phyloP scores from a whole-genome alignment of 1,140 invertebrate species.

The Phymorhynchus buccinoides region DNA sequence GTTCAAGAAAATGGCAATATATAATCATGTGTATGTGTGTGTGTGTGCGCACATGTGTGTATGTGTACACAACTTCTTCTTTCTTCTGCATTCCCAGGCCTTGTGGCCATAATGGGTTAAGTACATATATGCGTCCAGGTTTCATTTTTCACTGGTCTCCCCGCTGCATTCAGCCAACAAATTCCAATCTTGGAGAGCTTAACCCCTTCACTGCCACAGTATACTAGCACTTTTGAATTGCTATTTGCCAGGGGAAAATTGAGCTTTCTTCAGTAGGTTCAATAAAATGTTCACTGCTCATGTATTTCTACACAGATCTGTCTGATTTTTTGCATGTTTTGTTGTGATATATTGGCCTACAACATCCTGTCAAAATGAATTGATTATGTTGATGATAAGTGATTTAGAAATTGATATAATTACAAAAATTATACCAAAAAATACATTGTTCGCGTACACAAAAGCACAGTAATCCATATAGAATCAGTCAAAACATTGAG shows the following conservation, averaged over 20 bases:
- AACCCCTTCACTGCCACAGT: slow-evolving; percentile 8
- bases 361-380: background rate
- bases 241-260: background rate
- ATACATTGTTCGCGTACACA: background rate
- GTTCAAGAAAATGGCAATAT: background rate
- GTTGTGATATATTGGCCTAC: background rate
- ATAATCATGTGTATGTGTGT: background rate
- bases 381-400: no score
- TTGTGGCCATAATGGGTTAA: no score
- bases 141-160: no score
- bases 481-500: background rate
- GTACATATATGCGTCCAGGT: no score
- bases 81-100: no score
- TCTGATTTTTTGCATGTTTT: background rate
- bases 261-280: background rate
- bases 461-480: background rate
- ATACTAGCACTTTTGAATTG: background rate
- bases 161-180: no score
- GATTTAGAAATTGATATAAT: no score
- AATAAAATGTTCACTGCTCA: slow-evolving; percentile 1
- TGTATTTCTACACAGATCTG: background rate
- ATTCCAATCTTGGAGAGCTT: no score
- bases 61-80: no score
- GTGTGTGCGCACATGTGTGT: no score
- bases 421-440: background rate